phyloP scores from a whole-genome alignment of 2,113 vertebrate genomes.

The Dascyllus trimaculatus region DNA sequence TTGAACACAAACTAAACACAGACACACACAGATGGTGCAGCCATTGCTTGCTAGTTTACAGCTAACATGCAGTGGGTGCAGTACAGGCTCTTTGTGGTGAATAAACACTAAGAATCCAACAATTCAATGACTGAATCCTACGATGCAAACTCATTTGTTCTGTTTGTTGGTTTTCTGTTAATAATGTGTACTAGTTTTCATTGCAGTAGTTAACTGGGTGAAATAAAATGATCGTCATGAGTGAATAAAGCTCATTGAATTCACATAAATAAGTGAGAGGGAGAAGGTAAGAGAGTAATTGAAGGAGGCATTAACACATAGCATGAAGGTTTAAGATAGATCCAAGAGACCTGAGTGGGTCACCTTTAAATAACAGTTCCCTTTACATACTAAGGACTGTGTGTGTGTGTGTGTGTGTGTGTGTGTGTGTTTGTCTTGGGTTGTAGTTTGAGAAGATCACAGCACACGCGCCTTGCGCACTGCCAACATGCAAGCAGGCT shows the following conservation, averaged over 20 bases:
- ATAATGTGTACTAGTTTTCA: background rate
- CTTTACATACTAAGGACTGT: background rate
- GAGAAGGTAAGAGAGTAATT: background rate
- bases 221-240: no score
- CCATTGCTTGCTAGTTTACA: no score
- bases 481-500: conserved; percentile 59
- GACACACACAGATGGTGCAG: no score
- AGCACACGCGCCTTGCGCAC: conserved; percentile 58
- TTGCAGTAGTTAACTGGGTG: background rate
- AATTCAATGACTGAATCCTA: no score
- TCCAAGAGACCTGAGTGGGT: conserved; percentile 33
- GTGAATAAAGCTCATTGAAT: background rate
- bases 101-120: no score
- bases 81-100: background rate
- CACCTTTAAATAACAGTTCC: conserved; percentile 39
- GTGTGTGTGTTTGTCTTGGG: conserved; percentile 54
- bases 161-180: background rate
- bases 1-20: background rate
- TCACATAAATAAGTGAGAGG: background rate
- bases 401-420: conserved; percentile 26
- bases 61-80: no score
- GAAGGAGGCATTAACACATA: conserved; percentile 24
- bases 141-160: background rate
- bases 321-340: conserved; percentile 43
- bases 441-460: conserved; percentile 53